Evolutionary conservation across 2,113 vertebrate genomes (phyloP), one percentile per base, ranked within the genome.

Genomic region (Motacilla tschutschensis): DNA sequence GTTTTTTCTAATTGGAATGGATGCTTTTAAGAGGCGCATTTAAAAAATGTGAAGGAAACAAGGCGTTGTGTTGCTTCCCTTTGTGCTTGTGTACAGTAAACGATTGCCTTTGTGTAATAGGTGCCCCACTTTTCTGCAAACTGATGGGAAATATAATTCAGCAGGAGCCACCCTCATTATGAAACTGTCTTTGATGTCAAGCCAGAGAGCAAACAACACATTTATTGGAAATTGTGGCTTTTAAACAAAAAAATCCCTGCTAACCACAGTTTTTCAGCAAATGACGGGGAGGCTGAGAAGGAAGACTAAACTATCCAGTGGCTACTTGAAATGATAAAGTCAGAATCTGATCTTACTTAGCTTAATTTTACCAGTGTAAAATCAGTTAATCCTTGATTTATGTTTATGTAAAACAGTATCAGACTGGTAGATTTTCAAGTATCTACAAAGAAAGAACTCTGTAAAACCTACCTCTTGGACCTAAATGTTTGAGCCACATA

Each of bases 141-240:
- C 29, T 38, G 85, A 53, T 48, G 65, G 72, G 41, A 80, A 91
- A 71, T 60, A 59, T 9, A 83, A 87, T 91, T 89, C 65, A 58
- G 50, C 57, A 85, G 76, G 73, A 89, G 73, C 73, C 79, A 91
- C 66, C 4, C 53, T 80, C 5, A 4, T 89, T 82, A 70, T 44
- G 24, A 57, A 91, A 64, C 35, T 38, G 21, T 44, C 87, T 88
- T 79, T 93, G 65, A 90, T 92, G 57, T 80, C 58, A 77, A 60
- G 87, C 83, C 87, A 83, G 65, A 78, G 60, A 62, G 50, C 19
- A 66, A 74, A 17, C 31, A 63, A 40, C 28, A 55, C 46, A 26
- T 88, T 89, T 91, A 89, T 88, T 93, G 62, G 77, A 78, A 83
- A 81, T 43, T 40, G 70, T 60, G 83, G 38, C 70, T 80, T 93